These are phyloP conservation scores for Atopsyche davidsoni DNA, from an alignment of 1,140 invertebrate genomes.

Conservation along the genomic window DNA sequence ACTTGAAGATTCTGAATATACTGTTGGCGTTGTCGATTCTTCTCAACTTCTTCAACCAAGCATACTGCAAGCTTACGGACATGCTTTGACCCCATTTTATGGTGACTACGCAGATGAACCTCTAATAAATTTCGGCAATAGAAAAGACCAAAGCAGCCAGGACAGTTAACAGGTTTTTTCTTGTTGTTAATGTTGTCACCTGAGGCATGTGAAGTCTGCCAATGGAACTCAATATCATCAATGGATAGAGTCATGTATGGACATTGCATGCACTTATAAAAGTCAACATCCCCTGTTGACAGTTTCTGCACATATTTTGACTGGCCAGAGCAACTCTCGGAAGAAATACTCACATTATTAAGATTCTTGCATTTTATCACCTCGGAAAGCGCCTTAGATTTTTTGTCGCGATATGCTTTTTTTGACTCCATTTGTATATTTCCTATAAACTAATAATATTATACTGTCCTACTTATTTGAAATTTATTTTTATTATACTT, in stretches of 20 bases:
- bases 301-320: conserved; percentile 7
- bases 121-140: conserved; percentile 41
- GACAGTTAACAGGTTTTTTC: conserved; percentile 41
- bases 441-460: too few relatives aligned
- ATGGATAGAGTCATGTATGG: conserved; percentile 45
- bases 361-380: too few relatives aligned
- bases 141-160: conserved; percentile 42
- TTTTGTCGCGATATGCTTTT: too few relatives aligned
- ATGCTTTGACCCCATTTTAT: conserved; percentile 48
- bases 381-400: too few relatives aligned
- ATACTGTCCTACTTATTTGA: too few relatives aligned
- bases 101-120: conserved; percentile 43
- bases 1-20: conserved; percentile 31
- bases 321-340: too few relatives aligned
- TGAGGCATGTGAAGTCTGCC: conserved; percentile 42
- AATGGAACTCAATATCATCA: conserved; percentile 46
- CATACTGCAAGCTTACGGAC: conserved; percentile 45
- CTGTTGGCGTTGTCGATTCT: conserved; percentile 38
- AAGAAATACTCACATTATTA: too few relatives aligned
- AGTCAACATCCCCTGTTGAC: conserved; percentile 40
- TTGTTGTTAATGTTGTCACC: conserved; percentile 40
- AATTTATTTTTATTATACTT: too few relatives aligned
- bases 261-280: conserved; percentile 46
- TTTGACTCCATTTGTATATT: too few relatives aligned
- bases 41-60: conserved; percentile 42